Evolutionary conservation across 2,797 vertebrate species (phyloP).

Genomic region (Melanogrammus aeglefinus): DNA sequence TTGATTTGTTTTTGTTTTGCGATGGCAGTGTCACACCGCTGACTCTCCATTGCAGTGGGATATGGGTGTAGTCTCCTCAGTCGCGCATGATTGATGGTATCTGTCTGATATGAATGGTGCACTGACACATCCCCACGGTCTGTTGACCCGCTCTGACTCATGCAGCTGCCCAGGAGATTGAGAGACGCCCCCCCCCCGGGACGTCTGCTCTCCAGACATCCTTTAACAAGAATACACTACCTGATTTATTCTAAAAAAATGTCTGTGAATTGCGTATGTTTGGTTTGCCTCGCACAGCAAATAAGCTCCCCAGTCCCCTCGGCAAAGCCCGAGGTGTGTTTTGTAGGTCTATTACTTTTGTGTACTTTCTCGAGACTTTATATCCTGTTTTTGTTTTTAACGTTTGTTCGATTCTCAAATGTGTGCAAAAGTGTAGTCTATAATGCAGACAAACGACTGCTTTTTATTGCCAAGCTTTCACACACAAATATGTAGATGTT

Average conservation of each 20-base stretch:
- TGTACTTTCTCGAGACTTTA: neutral
- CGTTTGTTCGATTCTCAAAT: neutral
- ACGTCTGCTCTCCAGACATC: neutral
- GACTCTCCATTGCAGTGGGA: slow-evolving; percentile 10
- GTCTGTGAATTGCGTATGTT: neutral
- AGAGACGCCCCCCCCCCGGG: neutral
- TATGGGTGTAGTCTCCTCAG: slow-evolving; percentile 58
- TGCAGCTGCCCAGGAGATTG: slow-evolving; percentile 40
- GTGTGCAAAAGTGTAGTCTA: neutral
- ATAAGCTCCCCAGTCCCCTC: too few relatives aligned
- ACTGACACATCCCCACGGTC: slow-evolving; percentile 59
- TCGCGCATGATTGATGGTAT: slow-evolving; percentile 59
- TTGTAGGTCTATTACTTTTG: neutral
- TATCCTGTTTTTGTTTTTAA: neutral
- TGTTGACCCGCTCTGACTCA: slow-evolving; percentile 68
- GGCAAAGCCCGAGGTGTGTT: neutral
- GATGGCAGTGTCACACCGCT: neutral
- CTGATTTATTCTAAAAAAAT: neutral
- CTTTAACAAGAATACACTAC: neutral
- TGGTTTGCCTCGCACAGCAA: neutral
- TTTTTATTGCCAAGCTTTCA: neutral
- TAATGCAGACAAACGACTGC: neutral
- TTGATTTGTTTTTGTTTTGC: neutral
- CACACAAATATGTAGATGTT: neutral
- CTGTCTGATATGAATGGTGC: slow-evolving; percentile 54